A percentile compares a stretch with the other conserved stretches of the same genome.
phyloP scores from a whole-genome alignment of 1,140 invertebrate species.

The Calliopsis andreniformis region DNA sequence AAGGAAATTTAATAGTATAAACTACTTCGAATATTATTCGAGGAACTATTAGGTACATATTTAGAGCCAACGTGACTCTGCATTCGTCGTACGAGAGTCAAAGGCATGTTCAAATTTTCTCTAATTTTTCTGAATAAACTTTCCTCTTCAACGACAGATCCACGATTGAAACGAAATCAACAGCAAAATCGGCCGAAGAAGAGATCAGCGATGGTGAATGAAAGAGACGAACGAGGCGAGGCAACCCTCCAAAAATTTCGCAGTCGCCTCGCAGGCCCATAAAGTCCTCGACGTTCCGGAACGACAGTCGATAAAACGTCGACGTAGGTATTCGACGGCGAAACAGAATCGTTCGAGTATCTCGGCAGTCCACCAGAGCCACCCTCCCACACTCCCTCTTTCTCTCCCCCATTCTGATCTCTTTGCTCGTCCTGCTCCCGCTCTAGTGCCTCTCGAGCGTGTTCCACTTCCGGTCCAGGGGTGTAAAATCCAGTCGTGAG shows the following conservation, averaged over 20 bases:
- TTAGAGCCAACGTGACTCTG: too few species aligned
- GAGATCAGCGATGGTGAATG: background rate
- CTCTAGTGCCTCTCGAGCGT: slow-evolving; percentile 20
- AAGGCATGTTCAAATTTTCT: too few species aligned
- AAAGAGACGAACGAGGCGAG: background rate
- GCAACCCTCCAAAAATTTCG: slow-evolving; percentile 50
- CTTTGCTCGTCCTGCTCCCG: background rate
- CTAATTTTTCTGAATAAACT: too few species aligned
- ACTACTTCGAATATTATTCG: too few species aligned
- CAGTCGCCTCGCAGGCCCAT: slow-evolving; percentile 33
- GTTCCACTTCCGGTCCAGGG: slow-evolving; percentile 55
- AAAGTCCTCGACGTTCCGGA: slow-evolving; percentile 50
- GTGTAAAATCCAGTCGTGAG: slow-evolving; percentile 64
- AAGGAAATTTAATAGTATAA: too few species aligned
- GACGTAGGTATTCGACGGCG: slow-evolving; percentile 50
- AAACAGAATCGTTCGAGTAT: slow-evolving; percentile 46
- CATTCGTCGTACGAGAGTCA: too few species aligned
- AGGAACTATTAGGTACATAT: too few species aligned
- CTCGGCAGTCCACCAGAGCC: slow-evolving; percentile 31
- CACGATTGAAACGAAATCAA: background rate
- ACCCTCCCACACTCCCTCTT: background rate
- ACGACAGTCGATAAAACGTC: slow-evolving; percentile 57
- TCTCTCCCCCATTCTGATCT: too few species aligned
- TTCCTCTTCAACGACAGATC: background rate
- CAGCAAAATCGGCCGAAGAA: too few species aligned